phyloP scores from a whole-genome alignment of 2,797 vertebrate species.

The Poecilia gillii region DNA sequence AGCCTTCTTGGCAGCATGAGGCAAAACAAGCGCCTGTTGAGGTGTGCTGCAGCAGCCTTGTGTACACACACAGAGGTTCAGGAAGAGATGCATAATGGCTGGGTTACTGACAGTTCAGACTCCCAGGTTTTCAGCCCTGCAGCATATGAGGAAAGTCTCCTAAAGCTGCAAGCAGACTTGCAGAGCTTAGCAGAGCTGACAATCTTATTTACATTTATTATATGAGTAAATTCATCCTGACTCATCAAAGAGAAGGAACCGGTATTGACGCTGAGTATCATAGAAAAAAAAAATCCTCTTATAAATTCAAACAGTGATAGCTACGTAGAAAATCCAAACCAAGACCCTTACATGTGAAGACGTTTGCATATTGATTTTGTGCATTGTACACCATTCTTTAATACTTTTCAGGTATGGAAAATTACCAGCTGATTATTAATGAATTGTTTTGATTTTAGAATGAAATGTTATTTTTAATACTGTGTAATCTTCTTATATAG shows the following conservation, averaged over 20 bases:
- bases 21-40: constrained; percentile 53
- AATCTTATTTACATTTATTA: constrained; percentile 69
- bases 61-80: constrained; percentile 35
- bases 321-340: constrained; percentile 35
- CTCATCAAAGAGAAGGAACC: constrained; percentile 58
- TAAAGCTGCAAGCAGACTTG: constrained; percentile 35
- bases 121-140: constrained; percentile 50
- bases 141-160: constrained; percentile 26
- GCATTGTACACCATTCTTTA: constrained; percentile 6
- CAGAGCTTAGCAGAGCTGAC: constrained; percentile 45
- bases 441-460: not conserved
- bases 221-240: constrained; percentile 64
- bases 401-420: not conserved
- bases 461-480: not conserved
- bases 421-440: not conserved
- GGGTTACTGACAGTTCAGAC: constrained; percentile 64
- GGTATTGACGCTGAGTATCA: constrained; percentile 49
- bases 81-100: constrained; percentile 34
- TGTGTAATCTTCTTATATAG: not conserved
- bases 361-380: constrained; percentile 40
- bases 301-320: constrained; percentile 25
- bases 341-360: constrained; percentile 39
- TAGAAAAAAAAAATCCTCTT: constrained; percentile 26
- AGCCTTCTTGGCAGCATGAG: constrained; percentile 48
- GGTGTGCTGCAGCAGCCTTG: constrained; percentile 40